Base-by-base conservation (phyloP, 2,113 vertebrate species). In the Labrus mixtus region DNA sequence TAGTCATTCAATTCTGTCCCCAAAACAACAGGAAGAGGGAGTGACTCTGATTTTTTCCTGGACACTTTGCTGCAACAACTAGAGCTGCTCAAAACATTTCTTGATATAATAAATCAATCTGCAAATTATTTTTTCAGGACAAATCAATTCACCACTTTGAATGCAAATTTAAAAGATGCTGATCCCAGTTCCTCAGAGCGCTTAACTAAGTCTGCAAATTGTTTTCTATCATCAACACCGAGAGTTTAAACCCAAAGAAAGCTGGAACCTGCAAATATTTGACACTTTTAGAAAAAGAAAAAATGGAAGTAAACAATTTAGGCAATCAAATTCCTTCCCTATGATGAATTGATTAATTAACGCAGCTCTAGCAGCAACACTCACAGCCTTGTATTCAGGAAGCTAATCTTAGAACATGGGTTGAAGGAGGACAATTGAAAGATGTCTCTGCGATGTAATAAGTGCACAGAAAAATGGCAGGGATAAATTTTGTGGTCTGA, bases 321-420 rank as follows among this genome's bases (percentile, higher is more conserved):
- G n/a, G n/a, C 16, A 17, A 17, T 19, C 4, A 17, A n/a, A 6
- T 45, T 51, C 10, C 17, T n/a, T 20, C 10, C 8, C 8, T n/a
- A 2, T 19, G 46, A 1, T 19, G n/a, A 8, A 50, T 50, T 6
- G 48, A 51, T 51, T 51, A 20, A 10, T 51, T 13, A 8, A 10
- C 10, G 48, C 48, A 51, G 48, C 17, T n/a, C 85, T 85, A 80
- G 83, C 86, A 79, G 85, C 81, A 86, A 87, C 87, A 83, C 80
- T 91, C 87, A 86, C 87, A 86, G 89, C 87, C 22, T 65, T 70
- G 69, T 53, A 37, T 65, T 79, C 74, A 82, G 64, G 45, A 79
- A 90, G 87, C 86, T 85, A 90, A 91, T 93, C 90, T 93, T 85
- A 90, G 90, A 90, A 88, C 79, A 83, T 81, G 88, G 88, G 83